phyloP scores from a whole-genome alignment of 2,797 vertebrate species.

The Rhinophrynus dorsalis region DNA sequence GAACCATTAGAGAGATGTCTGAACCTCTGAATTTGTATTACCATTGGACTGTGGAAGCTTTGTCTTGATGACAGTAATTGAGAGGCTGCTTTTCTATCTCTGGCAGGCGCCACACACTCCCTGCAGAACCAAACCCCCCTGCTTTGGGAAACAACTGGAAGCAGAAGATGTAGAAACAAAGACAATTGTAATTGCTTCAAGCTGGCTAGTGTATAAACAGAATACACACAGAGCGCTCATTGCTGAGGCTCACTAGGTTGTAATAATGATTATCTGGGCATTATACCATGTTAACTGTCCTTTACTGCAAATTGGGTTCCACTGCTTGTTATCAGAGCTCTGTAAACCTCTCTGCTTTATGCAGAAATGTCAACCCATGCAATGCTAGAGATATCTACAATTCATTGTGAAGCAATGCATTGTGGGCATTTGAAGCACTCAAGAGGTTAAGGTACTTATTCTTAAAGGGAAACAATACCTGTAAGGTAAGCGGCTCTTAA shows the following conservation, averaged over 20 bases:
- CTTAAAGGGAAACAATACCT: too few species aligned
- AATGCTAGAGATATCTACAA: too few species aligned
- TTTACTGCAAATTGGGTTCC: neutral
- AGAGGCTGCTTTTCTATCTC: neutral
- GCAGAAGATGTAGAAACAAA: constrained; percentile 1
- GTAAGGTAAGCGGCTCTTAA: too few species aligned
- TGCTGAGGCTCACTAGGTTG: neutral
- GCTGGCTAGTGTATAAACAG: neutral
- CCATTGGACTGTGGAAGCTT: neutral
- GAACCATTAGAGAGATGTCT: neutral
- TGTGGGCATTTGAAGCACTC: too few species aligned
- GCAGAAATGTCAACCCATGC: neutral
- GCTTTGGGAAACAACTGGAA: neutral
- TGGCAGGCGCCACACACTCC: neutral
- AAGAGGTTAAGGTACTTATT: too few species aligned
- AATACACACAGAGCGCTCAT: neutral
- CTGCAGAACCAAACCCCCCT: neutral
- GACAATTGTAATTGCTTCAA: neutral
- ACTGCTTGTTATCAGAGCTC: neutral
- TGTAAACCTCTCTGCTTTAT: neutral
- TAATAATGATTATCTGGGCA: neutral
- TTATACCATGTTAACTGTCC: neutral
- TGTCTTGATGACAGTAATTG: constrained; percentile 8
- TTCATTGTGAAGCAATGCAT: too few species aligned
- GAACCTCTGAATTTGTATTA: neutral